Evolutionary conservation across 2,888 invertebrate species (phyloP), one percentile per base, ranked within the genome.

Genomic region (Callyntrura sp.): DNA sequence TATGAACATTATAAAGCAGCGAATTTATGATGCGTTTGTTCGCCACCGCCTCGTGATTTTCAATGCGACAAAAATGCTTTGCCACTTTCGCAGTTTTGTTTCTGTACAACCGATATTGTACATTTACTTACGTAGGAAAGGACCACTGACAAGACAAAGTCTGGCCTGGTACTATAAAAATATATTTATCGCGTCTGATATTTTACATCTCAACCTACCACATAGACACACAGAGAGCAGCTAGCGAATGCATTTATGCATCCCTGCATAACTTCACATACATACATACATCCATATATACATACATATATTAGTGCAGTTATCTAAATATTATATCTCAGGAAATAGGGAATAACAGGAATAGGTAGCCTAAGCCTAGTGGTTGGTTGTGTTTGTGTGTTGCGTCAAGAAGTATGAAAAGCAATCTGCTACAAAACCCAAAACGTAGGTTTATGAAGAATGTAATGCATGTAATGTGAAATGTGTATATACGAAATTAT

Each of bases 61-160:
- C n/a, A n/a, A n/a, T n/a, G n/a, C n/a, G n/a, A n/a, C n/a, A n/a
- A n/a, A n/a, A n/a, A n/a, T n/a, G 35, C 35, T 35, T 8, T n/a
- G 60, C 65, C 4, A 65, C 65, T 65, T 65, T 65, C 2, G 6
- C 65, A 65, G 2, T 65, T 35, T 65, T 28, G 65, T 11, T 65
- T 65, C 14, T 9, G 9, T 28, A 6, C 0, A 11, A 8, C 11
- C 9, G 23, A 62, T 65, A 60, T 20, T 28, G n/a, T 14, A 60
- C 60, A 9, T 28, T 17, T 51, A 20, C 51, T 76, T 76, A 51
- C 48, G 73, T 48, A 35, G 73, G 48, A 48, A 73, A 48, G 14
- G 48, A 73, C 12, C 4, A 14, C 35, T 14, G 51, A 51, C 51
- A 2, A 12, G 14, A 51, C 51, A 51, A n/a, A 14, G 51, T 14